phyloP scores from a whole-genome alignment of 2,888 invertebrate genomes.

The Caenorhabditis afra region DNA sequence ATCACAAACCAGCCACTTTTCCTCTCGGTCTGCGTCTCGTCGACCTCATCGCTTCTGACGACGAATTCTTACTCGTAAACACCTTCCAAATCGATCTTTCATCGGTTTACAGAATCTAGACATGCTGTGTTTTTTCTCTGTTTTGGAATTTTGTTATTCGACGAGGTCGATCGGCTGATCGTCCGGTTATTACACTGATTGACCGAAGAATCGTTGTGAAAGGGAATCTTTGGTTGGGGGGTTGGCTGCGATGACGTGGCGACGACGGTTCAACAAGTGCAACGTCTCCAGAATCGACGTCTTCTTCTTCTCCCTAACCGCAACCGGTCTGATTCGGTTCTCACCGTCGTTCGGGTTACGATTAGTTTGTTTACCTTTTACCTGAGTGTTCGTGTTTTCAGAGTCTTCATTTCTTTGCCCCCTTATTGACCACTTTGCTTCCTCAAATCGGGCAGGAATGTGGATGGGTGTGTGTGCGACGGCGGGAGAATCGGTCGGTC shows the following conservation, averaged over 20 bases:
- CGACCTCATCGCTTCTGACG: neutral
- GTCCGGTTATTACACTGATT: conserved; percentile 22
- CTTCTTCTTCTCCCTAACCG: too few species aligned
- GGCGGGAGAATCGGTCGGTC: conserved; percentile 17
- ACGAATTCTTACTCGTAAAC: conserved; percentile 28
- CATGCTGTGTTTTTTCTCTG: conserved; percentile 5
- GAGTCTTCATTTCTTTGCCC: conserved; percentile 1
- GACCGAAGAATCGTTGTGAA: conserved; percentile 29
- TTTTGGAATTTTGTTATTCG: conserved; percentile 36
- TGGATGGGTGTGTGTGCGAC: conserved; percentile 31
- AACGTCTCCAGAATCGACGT: conserved; percentile 5
- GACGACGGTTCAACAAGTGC: too few species aligned
- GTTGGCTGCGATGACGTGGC: conserved; percentile 7
- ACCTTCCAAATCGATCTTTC: conserved; percentile 35
- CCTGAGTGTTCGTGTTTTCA: neutral
- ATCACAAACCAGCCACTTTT: conserved; percentile 39
- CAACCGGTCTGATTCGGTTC: conserved; percentile 7
- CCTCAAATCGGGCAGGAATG: conserved; percentile 42
- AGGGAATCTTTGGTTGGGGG: conserved; percentile 36
- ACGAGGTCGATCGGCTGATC: conserved; percentile 5
- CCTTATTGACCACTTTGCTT: neutral
- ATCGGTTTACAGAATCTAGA: conserved; percentile 18
- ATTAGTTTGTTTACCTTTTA: conserved; percentile 10
- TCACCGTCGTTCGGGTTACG: neutral
- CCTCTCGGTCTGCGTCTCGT: conserved; percentile 33